Evolutionary conservation across 2,797 vertebrate genomes (phyloP), one percentile per base, ranked within the genome.

Genomic region (Chaetophractus vellerosus): DNA sequence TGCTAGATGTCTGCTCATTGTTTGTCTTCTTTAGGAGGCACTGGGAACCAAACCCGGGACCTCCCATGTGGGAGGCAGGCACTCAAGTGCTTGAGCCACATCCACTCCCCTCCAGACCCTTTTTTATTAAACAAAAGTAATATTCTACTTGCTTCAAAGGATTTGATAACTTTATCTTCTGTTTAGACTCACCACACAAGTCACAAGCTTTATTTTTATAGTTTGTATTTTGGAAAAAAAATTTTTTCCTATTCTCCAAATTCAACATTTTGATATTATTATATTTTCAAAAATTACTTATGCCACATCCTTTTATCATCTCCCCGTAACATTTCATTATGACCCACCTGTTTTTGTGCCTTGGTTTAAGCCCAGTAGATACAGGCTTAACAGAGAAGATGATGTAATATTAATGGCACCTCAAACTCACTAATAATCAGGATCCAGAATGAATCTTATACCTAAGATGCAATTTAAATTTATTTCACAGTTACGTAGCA

Each of bases 261-360:
- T 82, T 91, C 74, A 94, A 85, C 26, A 87, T 61, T 85, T 79
- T 72, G 88, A 48, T 92, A 88, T 84, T 72, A 79, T 18, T 41
- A 38, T 50, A 36, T 18, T 57, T 85, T 23, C 28, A 64, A 88
- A 87, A 85, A 64, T 12, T 38, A 28, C 14, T 28, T 52, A 94
- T 76, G 61, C 41, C 11, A 88, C 15, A 68, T 80, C 41, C 88
- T 79, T 36, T 6, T 10, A 36, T 76, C 33, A 71, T n/a, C 23
- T 89, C 1, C 68, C 41, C 28, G 9, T 12, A 69, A 92, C 61
- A 61, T 85, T 85, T 33, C 33, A 31, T 74, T 75, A 86, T 68
- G 59, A 91, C 6, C 5, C 3, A 64, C 7, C 7, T 89, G 45
- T 88, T 95, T 68, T 80, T 57, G 45, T n/a, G 41, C n/a, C 14